Percentiles rank a stretch among this genome's conserved stretches.
Evolutionary conservation across 1,140 invertebrate species (phyloP).

Genomic region (Manduca sexta): DNA sequence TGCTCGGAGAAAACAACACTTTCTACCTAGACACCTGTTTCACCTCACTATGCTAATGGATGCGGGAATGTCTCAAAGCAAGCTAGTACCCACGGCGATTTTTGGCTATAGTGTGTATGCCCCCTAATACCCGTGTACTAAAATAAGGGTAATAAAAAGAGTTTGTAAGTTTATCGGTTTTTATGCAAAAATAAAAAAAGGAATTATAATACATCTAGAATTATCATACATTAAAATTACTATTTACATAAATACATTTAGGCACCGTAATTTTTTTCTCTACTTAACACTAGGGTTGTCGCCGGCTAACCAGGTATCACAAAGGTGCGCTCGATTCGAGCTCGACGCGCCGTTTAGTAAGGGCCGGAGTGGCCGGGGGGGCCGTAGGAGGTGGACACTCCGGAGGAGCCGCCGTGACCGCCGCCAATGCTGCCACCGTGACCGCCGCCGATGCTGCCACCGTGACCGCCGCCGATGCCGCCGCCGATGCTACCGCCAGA

Average conservation of each 20-base stretch:
- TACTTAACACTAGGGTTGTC: slow-evolving; percentile 65
- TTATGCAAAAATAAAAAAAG: slow-evolving; percentile 68
- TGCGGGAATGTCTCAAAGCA: not conserved
- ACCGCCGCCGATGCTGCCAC: slow-evolving; percentile 36
- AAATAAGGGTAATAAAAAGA: slow-evolving; percentile 1
- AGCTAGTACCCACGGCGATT: too few species aligned
- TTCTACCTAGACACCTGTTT: slow-evolving; percentile 55
- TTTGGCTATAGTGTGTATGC: too few species aligned
- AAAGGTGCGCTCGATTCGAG: slow-evolving; percentile 39
- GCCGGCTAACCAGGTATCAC: slow-evolving; percentile 69
- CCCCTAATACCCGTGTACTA: too few species aligned
- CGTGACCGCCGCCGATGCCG: slow-evolving; percentile 19
- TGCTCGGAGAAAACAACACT: slow-evolving; percentile 47
- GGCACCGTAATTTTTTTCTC: slow-evolving; percentile 72
- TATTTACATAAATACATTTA: slow-evolving; percentile 74
- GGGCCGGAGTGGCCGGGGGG: slow-evolving; percentile 68
- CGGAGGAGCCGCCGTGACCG: slow-evolving; percentile 34
- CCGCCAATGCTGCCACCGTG: slow-evolving; percentile 44
- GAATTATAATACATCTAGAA: slow-evolving; percentile 67
- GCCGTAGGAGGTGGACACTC: slow-evolving; percentile 62
- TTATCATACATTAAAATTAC: slow-evolving; percentile 70
- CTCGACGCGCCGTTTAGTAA: slow-evolving; percentile 49
- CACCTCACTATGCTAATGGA: not conserved
- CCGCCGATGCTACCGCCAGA: slow-evolving; percentile 58
- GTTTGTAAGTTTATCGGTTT: slow-evolving; percentile 54